phyloP scores from a whole-genome alignment of 2,888 invertebrate genomes.

The Sesia bembeciformis region DNA sequence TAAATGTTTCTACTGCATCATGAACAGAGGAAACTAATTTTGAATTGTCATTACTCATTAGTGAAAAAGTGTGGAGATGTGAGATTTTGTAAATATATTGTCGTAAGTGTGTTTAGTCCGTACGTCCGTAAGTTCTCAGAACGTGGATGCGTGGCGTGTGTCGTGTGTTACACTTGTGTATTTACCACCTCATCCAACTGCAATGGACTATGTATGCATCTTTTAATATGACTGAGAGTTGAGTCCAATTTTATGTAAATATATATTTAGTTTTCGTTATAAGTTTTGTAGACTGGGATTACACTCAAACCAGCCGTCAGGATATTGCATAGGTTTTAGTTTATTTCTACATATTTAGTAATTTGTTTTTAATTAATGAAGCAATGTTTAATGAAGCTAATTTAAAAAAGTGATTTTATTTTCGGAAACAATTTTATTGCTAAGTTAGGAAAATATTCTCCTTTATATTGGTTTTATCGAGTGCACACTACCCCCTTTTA shows the following conservation, averaged over 20 bases:
- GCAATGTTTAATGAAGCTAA: too few species aligned
- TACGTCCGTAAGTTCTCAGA: constrained; percentile 9
- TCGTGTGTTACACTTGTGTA: not conserved
- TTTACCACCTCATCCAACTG: constrained; percentile 1
- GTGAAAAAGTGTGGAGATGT: constrained; percentile 3
- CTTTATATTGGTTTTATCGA: too few species aligned
- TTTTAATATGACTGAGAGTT: constrained; percentile 67
- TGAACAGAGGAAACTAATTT: not conserved
- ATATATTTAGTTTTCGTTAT: constrained; percentile 10
- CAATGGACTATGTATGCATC: constrained; percentile 27
- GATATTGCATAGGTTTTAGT: too few species aligned
- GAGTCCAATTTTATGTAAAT: constrained; percentile 67
- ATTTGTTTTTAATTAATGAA: too few species aligned
- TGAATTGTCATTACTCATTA: not conserved
- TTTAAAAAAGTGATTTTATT: too few species aligned
- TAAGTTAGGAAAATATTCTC: too few species aligned
- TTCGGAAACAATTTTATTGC: too few species aligned
- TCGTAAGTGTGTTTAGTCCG: constrained; percentile 9
- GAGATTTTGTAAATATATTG: constrained; percentile 14
- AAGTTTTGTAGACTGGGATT: not conserved
- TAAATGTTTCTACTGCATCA: not conserved
- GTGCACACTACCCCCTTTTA: too few species aligned
- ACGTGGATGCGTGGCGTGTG: constrained; percentile 7
- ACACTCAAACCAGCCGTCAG: too few species aligned
- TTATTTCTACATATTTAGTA: too few species aligned